Conservation (phyloP, 2,888 invertebrate species). For the Spodoptera littoralis region DNA sequence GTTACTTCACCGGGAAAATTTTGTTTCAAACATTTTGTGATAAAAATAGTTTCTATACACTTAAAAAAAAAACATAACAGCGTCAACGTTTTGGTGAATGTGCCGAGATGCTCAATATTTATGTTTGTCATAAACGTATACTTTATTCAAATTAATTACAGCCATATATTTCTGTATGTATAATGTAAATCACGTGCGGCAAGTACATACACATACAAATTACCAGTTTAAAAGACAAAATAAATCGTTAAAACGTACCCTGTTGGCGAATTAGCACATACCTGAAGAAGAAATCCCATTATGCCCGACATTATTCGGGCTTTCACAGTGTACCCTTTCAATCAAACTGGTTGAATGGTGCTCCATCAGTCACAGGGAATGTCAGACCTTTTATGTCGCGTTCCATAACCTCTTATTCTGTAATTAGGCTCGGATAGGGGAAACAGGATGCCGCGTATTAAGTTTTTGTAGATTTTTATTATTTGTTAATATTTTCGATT, state of each 20-base stretch:
- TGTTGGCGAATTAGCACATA: conserved; percentile 67
- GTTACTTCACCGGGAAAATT: conserved; percentile 62
- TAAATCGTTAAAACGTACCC: conserved; percentile 36
- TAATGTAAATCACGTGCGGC: no score
- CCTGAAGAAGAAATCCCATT: conserved; percentile 74
- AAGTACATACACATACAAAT: conserved; percentile 15
- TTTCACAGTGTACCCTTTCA: conserved; percentile 76
- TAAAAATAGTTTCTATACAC: conserved; percentile 11
- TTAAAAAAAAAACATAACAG: no score
- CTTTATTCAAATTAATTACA: no score
- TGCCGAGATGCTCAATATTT: neutral
- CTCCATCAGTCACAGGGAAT: conserved; percentile 77
- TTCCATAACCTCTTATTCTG: conserved; percentile 67
- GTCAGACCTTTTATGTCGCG: conserved; percentile 74
- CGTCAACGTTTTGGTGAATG: no score
- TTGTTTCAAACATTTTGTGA: conserved; percentile 25
- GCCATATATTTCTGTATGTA: no score
- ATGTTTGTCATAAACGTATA: neutral
- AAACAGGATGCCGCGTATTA: conserved; percentile 78
- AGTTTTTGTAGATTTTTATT: conserved; percentile 65
- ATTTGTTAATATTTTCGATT: conserved; percentile 32
- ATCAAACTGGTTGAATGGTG: conserved; percentile 79
- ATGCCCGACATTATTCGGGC: conserved; percentile 67
- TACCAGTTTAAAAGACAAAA: conserved; percentile 28
- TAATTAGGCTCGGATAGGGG: conserved; percentile 80